Evolutionary conservation across 2,113 vertebrate genomes (phyloP).

Genomic region (Podarcis cretensis): DNA sequence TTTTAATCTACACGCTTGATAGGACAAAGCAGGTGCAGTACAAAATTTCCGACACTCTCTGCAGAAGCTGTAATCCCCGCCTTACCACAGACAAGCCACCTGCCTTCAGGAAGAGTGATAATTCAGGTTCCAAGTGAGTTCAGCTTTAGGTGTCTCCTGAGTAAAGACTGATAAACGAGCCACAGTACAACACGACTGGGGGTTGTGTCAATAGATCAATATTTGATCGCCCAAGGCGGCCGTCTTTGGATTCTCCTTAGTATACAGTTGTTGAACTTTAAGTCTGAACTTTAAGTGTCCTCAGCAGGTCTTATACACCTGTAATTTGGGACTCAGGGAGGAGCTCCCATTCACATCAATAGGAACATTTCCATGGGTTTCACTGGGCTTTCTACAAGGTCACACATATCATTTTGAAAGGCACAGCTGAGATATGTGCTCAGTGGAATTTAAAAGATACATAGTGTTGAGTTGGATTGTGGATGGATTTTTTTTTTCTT

Average conservation of each 20-base stretch:
- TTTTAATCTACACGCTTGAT: slow-evolving; percentile 52
- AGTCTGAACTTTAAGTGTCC: slow-evolving; percentile 46
- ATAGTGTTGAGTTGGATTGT: neutral
- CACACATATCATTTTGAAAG: neutral
- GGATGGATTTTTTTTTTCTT: neutral
- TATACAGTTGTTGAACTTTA: slow-evolving; percentile 29
- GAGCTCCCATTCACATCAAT: neutral
- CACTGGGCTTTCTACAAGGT: neutral
- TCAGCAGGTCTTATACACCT: slow-evolving; percentile 22
- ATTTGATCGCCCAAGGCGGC: slow-evolving; percentile 51
- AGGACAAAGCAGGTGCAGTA: slow-evolving; percentile 73
- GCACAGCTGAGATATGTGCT: neutral
- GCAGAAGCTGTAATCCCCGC: slow-evolving; percentile 65
- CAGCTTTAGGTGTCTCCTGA: slow-evolving; percentile 50
- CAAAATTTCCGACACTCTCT: slow-evolving; percentile 54
- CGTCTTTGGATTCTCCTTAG: slow-evolving; percentile 58
- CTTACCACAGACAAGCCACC: slow-evolving; percentile 74
- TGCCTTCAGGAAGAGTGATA: slow-evolving; percentile 73
- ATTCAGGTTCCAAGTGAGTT: slow-evolving; percentile 63
- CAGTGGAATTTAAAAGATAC: neutral
- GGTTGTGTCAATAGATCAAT: slow-evolving; percentile 61
- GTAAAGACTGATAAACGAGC: slow-evolving; percentile 77
- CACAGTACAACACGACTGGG: slow-evolving; percentile 50
- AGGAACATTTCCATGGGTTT: neutral
- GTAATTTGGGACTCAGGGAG: slow-evolving; percentile 30